Evolutionary conservation across 2,797 vertebrate species (phyloP).

Genomic region (Acanthornis magna): DNA sequence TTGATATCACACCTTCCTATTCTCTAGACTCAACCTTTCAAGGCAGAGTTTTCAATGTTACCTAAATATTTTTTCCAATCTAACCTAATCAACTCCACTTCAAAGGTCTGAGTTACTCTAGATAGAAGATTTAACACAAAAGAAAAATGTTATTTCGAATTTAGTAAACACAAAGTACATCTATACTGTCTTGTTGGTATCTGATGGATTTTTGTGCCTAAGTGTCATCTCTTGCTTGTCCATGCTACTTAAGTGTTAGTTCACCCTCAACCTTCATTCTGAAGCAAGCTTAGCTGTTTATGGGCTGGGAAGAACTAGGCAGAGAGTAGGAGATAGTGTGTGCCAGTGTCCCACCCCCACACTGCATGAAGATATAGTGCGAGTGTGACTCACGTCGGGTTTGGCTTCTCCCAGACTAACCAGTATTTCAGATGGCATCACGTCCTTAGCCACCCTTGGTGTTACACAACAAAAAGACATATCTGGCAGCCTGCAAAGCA

Average conservation of each 20-base stretch:
- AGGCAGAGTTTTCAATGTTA: not conserved
- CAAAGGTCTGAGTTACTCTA: not conserved
- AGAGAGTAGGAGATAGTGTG: not conserved
- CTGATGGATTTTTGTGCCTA: not conserved
- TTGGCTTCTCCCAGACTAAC: constrained; percentile 43
- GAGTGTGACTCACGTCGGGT: not conserved
- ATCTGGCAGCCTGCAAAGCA: constrained; percentile 5
- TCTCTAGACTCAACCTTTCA: not conserved
- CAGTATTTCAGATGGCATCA: constrained; percentile 39
- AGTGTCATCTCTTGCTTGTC: not conserved
- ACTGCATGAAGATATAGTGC: not conserved
- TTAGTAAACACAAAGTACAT: not conserved
- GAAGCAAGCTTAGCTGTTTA: not conserved
- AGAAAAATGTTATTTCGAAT: not conserved
- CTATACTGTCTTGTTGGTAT: not conserved
- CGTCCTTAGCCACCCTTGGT: constrained; percentile 9
- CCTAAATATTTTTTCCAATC: not conserved
- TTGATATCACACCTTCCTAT: not conserved
- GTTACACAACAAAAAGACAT: constrained; percentile 13
- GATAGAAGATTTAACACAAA: not conserved
- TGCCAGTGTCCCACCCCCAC: not conserved
- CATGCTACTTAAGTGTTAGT: not conserved
- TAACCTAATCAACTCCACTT: not conserved
- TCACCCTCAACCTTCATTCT: not conserved
- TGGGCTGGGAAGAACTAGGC: not conserved